phyloP scores from a whole-genome alignment of 2,113 vertebrate species.

The Campylomormyrus numenius region DNA sequence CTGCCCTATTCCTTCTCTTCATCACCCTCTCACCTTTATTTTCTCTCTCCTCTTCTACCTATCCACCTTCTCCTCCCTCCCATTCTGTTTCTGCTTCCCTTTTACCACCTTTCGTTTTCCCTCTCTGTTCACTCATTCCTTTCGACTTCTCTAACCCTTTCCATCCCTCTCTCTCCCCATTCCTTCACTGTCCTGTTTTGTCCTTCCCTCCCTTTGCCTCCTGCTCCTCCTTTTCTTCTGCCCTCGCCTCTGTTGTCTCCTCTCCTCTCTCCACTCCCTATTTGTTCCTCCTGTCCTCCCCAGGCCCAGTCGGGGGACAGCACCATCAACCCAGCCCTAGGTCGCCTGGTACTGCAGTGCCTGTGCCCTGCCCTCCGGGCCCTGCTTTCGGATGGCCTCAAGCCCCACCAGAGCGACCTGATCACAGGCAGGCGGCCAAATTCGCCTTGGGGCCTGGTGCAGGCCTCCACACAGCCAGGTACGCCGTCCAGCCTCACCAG shows the following conservation, averaged over 20 bases:
- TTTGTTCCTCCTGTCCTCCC: not conserved
- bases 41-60: not conserved
- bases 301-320: slow-evolving; percentile 92
- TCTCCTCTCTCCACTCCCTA: slow-evolving; percentile 9
- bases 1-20: not conserved
- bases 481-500: not conserved
- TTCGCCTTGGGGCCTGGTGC: slow-evolving; percentile 84
- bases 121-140: not conserved
- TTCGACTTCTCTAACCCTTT: slow-evolving; percentile 9
- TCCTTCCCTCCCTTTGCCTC: not conserved
- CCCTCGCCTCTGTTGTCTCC: not conserved
- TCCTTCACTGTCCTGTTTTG: not conserved
- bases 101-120: slow-evolving; percentile 8
- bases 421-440: slow-evolving; percentile 83
- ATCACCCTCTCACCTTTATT: not conserved
- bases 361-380: slow-evolving; percentile 80
- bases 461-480: slow-evolving; percentile 82
- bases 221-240: not conserved
- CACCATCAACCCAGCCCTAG: slow-evolving; percentile 79
- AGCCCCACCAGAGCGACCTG: slow-evolving; percentile 87
- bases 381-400: slow-evolving; percentile 80
- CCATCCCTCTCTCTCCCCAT: not conserved
- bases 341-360: slow-evolving; percentile 79
- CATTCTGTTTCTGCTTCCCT: not conserved
- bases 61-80: not conserved